These are phyloP conservation scores for Istiophorus platypterus DNA, from an alignment of 2,113 vertebrate species.

Conservation along the genomic window DNA sequence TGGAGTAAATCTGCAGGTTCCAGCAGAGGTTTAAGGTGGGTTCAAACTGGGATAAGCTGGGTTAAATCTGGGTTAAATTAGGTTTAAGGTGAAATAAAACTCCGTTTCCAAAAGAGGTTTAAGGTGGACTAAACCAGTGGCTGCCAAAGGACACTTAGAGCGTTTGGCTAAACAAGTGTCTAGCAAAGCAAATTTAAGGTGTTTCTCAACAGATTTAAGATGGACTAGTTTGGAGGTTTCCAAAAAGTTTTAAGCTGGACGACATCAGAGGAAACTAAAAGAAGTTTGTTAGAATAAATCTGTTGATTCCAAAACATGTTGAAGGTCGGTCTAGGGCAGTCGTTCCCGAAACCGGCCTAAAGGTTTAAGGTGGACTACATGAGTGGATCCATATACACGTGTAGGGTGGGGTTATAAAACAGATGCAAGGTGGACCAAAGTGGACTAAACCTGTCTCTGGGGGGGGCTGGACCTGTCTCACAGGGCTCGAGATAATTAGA, in stretches of 20 bases:
- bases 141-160: too few relatives aligned
- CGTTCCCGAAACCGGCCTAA: background rate
- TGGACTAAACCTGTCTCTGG: background rate
- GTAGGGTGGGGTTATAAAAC: background rate
- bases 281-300: too few relatives aligned
- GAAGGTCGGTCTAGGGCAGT: background rate
- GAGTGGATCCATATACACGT: background rate
- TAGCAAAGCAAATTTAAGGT: too few relatives aligned
- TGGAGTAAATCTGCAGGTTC: too few relatives aligned
- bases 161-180: too few relatives aligned
- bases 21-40: too few relatives aligned
- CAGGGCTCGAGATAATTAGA: background rate
- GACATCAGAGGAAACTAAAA: too few relatives aligned
- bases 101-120: background rate
- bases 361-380: background rate
- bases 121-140: background rate
- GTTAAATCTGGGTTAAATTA: background rate
- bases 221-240: too few relatives aligned
- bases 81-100: background rate
- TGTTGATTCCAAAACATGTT: background rate
- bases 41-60: too few relatives aligned
- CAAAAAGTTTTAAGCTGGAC: too few relatives aligned
- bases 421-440: background rate
- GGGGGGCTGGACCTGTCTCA: background rate
- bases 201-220: too few relatives aligned